phyloP scores from a whole-genome alignment of 2,888 invertebrate species.

The Tenodera sinensis region DNA sequence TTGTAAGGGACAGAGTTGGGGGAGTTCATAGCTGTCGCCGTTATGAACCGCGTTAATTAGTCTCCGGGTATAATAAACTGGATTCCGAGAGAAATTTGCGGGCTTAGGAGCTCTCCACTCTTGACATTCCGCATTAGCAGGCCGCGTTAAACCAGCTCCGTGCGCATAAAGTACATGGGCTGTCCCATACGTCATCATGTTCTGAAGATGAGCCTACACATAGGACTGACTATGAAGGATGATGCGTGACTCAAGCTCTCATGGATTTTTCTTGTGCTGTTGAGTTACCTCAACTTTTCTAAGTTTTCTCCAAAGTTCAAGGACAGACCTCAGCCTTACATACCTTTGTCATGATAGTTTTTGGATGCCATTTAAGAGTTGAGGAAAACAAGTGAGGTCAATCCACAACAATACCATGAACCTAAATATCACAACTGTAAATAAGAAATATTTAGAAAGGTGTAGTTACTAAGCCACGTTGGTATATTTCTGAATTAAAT shows the following conservation, averaged over 20 bases:
- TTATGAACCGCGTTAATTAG: background rate
- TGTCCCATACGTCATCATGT: background rate
- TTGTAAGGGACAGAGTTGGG: no score
- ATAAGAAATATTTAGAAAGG: no score
- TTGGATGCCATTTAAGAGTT: no score
- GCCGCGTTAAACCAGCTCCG: background rate
- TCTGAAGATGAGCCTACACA: background rate
- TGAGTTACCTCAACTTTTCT: background rate
- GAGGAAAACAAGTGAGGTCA: no score
- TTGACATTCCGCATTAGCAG: background rate
- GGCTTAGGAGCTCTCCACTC: background rate
- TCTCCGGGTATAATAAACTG: background rate
- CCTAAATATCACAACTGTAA: no score
- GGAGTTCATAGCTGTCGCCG: background rate
- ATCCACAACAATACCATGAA: no score
- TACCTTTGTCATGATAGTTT: no score
- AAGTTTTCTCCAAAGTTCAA: background rate
- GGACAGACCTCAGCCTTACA: no score
- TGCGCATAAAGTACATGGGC: background rate
- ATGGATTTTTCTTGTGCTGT: background rate
- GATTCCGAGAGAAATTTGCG: background rate
- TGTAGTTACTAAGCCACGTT: no score
- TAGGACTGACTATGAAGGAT: background rate
- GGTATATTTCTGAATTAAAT: no score
- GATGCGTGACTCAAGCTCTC: background rate